phyloP scores from a whole-genome alignment of 2,113 vertebrate species.

The Myrmecophaga tridactyla region DNA sequence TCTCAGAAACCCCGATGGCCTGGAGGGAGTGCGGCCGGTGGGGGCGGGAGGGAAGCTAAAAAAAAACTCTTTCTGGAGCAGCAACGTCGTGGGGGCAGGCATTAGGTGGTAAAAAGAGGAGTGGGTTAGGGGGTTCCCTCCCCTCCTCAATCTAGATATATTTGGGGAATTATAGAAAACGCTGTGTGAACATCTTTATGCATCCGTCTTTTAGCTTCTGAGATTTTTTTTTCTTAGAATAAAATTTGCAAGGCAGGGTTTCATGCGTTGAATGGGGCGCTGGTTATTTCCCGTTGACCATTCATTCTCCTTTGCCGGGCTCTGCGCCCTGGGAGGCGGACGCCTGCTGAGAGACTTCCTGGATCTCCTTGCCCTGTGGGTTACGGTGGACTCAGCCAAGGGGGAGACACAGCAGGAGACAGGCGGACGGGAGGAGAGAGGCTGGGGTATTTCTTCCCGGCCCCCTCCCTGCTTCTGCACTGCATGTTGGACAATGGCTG shows the following conservation, averaged over 20 bases:
- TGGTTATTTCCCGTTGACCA: not conserved
- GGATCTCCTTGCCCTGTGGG: not conserved
- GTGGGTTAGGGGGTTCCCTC: not conserved
- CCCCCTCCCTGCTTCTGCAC: not conserved
- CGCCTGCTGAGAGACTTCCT: not conserved
- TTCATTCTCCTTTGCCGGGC: not conserved
- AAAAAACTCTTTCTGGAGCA: not conserved
- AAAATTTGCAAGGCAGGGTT: not conserved
- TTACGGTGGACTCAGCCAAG: accelerated
- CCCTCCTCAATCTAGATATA: not conserved
- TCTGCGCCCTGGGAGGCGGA: not conserved
- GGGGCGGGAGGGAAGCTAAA: accelerated
- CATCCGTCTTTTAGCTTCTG: not conserved
- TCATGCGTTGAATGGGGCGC: not conserved
- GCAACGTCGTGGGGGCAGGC: not conserved
- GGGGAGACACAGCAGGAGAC: not conserved
- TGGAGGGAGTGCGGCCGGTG: too few relatives aligned
- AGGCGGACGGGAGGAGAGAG: not conserved
- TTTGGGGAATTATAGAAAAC: not conserved
- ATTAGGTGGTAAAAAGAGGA: not conserved
- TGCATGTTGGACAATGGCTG: not conserved
- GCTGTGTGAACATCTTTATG: not conserved
- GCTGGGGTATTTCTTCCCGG: not conserved
- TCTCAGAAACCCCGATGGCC: not conserved
- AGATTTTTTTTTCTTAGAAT: not conserved